A percentile compares a stretch with the other conserved stretches of the same genome.
phyloP scores from a whole-genome alignment of 2,797 vertebrate species.

The Dryobates pubescens region DNA sequence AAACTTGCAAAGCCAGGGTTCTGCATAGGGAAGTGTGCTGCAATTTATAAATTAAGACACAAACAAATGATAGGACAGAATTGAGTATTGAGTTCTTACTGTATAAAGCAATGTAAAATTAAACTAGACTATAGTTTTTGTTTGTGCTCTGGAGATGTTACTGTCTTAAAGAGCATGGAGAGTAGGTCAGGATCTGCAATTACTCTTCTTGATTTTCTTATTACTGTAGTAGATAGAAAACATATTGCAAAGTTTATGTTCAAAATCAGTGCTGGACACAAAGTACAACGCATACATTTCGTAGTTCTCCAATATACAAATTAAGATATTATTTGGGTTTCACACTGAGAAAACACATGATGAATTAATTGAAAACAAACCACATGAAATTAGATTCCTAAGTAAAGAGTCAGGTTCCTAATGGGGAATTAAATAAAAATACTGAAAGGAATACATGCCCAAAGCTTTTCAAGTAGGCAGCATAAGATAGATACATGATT shows the following conservation, averaged over 20 bases:
- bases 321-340: not conserved
- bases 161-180: not conserved
- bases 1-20: not conserved
- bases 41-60: not conserved
- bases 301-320: not conserved
- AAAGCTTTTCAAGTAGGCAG: conserved; percentile 32
- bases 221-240: not conserved
- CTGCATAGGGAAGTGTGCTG: not conserved
- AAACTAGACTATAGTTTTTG: not conserved
- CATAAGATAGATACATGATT: not conserved
- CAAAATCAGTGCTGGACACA: not conserved
- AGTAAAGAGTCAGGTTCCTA: conserved; percentile 12
- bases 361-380: conserved; percentile 32
- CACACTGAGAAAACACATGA: not conserved
- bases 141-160: not conserved
- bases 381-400: conserved; percentile 8
- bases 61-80: not conserved
- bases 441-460: not conserved
- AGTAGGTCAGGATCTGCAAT: not conserved
- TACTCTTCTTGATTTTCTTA: not conserved
- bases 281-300: not conserved
- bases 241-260: not conserved
- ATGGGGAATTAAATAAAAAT: conserved; percentile 42
- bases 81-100: not conserved
- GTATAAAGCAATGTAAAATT: not conserved